Evolutionary conservation across 2,888 invertebrate species (phyloP).

Genomic region (Hyles lineata): DNA sequence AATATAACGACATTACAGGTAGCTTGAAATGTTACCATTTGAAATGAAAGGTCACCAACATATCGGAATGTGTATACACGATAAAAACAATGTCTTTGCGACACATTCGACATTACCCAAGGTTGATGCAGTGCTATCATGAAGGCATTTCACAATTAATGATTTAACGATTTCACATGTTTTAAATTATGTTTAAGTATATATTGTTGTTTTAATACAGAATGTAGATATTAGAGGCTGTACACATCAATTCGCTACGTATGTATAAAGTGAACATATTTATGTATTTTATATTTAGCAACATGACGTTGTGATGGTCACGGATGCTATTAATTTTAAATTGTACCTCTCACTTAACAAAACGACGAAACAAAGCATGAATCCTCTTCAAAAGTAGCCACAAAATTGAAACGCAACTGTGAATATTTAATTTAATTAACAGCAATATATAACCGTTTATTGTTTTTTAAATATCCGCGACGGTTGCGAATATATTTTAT

Average conservation of each 20-base stretch:
- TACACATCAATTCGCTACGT: not conserved
- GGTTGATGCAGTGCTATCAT: not conserved
- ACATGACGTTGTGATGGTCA: conserved; percentile 9
- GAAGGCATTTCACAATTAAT: not conserved
- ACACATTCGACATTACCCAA: conserved; percentile 2
- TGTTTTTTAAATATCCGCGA: not conserved
- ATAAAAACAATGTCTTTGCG: not conserved
- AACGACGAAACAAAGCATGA: not conserved
- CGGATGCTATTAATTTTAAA: conserved; percentile 7
- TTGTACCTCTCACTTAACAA: conserved; percentile 9
- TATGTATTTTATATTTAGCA: conserved; percentile 15
- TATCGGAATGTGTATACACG: not conserved
- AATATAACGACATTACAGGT: not conserved
- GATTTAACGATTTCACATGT: too few relatives aligned
- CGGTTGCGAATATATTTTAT: not conserved
- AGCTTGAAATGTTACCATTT: not conserved
- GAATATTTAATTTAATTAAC: not conserved
- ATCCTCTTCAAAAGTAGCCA: not conserved
- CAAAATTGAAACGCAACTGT: not conserved
- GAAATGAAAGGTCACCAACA: not conserved
- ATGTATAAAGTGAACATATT: not conserved
- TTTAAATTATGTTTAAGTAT: too few relatives aligned
- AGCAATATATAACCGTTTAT: not conserved
- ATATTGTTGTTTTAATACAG: not conserved
- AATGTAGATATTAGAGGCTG: not conserved